Conservation (phyloP, 2,888 invertebrate species). For the Drosophila demipolita region DNA sequence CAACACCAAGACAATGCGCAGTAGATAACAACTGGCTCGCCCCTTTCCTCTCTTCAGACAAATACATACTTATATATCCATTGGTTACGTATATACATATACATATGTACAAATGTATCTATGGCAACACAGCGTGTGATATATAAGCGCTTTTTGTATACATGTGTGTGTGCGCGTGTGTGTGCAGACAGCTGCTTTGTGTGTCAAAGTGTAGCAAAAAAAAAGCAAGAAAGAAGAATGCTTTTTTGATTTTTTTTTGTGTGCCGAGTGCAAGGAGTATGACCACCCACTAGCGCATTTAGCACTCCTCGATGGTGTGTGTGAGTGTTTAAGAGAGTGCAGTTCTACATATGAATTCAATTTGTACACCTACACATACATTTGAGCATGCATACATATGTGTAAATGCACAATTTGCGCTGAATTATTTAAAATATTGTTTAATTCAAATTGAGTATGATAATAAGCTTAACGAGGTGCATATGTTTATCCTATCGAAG, state of each 20-base stretch:
- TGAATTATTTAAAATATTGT: background rate
- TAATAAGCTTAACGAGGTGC: background rate
- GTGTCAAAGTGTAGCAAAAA: conserved; percentile 78
- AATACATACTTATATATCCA: conserved; percentile 10
- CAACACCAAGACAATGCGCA: conserved; percentile 78
- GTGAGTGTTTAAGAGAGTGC: conserved; percentile 15
- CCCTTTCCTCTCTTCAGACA: conserved; percentile 20
- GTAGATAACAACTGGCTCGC: conserved; percentile 69
- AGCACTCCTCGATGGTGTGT: conserved; percentile 19
- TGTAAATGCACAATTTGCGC: conserved; percentile 1
- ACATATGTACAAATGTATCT: conserved; percentile 37
- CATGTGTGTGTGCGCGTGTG: conserved; percentile 36
- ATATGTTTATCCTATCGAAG: background rate
- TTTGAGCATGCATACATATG: background rate
- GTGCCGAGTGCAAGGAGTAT: conserved; percentile 43
- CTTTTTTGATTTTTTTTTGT: conserved; percentile 47
- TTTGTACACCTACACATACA: conserved; percentile 23
- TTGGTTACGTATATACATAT: conserved; percentile 7
- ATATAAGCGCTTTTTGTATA: conserved; percentile 36
- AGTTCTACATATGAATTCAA: conserved; percentile 37
- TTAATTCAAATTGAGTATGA: background rate
- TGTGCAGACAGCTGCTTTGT: conserved; percentile 78
- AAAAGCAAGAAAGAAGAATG: conserved; percentile 25
- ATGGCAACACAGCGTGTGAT: conserved; percentile 54
- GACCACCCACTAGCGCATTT: conserved; percentile 67